Evolutionary conservation across 2,113 vertebrate genomes (phyloP), one percentile per base, ranked within the genome.

Genomic region (Micronycteris hirsuta): DNA sequence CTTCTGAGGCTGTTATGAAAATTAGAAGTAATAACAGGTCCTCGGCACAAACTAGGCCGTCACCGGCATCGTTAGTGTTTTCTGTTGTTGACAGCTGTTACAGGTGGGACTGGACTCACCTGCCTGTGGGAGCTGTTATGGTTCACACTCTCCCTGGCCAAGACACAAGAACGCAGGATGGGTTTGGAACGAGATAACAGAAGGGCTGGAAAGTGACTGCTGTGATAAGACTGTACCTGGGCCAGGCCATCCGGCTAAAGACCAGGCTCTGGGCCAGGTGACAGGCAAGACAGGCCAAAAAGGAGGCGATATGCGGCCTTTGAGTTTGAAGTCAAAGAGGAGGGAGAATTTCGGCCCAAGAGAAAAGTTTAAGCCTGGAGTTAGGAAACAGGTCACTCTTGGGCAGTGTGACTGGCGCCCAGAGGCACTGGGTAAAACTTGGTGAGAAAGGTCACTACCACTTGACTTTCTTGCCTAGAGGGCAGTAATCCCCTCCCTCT

Each of bases 31-130:
- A 19, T 6, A 36, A 20, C 1, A 31, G 58, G 26, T 11, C 43
- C 14, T 13, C 7, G 74, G 41, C 52, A 45, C 26, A 0, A 10
- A 0, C 2, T 9, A 3, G 58, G 33, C 16, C 49, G 0, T 86
- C 0, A 7, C 24, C 2, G 1, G 13, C 4, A 3, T 22, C 0
- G 0, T 4, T 2, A 0, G 1, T 5, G 43, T 24, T 26, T 41
- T 14, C 26, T 45, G 20, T 26, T 4, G 4, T 16, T 7, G 0
- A 20, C 3, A 3, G 31, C 8, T 28, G 0, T 31, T 2, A 2
- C 4, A 0, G 3, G 9, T 12, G 8, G 22, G 41, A 6, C 4
- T 22, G 9, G 31, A 43, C 10, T 26, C 20, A 12, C 61, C 33
- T 38, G 31, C n/a, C 19, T 16, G 2, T 43, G 54, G 80, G 61